These are phyloP conservation scores for Dendronephthya gigantea DNA, from an alignment of 64 coral and sea anemone genomes.

Conservation along the genomic window DNA sequence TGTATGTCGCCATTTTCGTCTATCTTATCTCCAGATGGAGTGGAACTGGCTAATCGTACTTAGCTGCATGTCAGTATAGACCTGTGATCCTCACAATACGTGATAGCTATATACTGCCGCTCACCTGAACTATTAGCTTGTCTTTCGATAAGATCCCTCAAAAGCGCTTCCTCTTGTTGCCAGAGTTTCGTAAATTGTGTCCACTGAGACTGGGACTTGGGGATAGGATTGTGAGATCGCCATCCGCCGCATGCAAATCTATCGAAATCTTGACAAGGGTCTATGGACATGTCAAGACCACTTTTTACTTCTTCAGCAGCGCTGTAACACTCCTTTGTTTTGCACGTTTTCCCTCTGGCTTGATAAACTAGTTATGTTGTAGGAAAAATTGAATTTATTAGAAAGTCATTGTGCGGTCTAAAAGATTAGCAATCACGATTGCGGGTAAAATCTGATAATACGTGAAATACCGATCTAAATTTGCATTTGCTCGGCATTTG, in stretches of 20 bases:
- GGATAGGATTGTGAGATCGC: neutral
- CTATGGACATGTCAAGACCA: neutral
- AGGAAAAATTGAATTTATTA: too few species aligned
- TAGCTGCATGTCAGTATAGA: too few species aligned
- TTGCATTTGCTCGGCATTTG: too few species aligned
- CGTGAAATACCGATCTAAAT: too few species aligned
- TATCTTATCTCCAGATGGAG: too few species aligned
- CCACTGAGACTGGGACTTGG: neutral
- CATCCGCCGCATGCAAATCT: neutral
- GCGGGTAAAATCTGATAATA: too few species aligned
- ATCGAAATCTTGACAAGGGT: conserved; percentile 11
- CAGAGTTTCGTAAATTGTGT: neutral
- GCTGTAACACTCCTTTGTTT: neutral
- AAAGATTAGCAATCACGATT: too few species aligned
- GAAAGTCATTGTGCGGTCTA: too few species aligned
- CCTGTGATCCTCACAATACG: too few species aligned
- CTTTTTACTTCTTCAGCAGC: neutral
- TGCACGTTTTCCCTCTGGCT: neutral
- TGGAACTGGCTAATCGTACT: too few species aligned
- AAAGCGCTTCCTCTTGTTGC: neutral
- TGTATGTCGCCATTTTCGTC: too few species aligned
- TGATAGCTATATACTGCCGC: neutral
- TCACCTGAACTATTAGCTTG: neutral
- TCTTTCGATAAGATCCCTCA: neutral
- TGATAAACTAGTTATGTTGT: neutral